These are phyloP conservation scores for Zaprionus davidi DNA, from an alignment of 1,140 invertebrate genomes.

Conservation along the genomic window DNA sequence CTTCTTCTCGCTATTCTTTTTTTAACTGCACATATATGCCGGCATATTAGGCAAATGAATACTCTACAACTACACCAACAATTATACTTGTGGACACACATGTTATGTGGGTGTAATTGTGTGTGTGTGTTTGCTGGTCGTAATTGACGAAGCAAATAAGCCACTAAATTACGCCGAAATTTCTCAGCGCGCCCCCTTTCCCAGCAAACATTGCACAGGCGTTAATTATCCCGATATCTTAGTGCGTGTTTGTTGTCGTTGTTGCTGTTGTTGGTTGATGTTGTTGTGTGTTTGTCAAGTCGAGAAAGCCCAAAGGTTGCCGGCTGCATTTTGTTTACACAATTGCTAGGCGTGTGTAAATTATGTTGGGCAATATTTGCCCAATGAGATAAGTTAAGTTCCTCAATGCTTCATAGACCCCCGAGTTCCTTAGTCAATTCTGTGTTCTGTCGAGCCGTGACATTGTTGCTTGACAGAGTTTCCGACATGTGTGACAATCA, in stretches of 20 bases:
- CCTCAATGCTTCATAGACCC: constrained; percentile 54
- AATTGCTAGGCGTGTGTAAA: constrained; percentile 72
- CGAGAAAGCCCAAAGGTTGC: constrained; percentile 58
- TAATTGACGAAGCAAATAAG: constrained; percentile 57
- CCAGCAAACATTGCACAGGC: constrained; percentile 46
- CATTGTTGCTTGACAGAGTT: constrained; percentile 51
- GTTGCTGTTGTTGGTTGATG: constrained; percentile 12
- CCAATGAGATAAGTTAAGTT: constrained; percentile 54
- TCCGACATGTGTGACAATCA: constrained; percentile 42
- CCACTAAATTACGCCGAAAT: constrained; percentile 80
- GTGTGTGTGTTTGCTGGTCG: neutral
- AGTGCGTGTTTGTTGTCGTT: constrained; percentile 43
- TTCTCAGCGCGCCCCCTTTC: constrained; percentile 37
- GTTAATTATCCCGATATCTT: constrained; percentile 72
- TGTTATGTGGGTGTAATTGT: neutral
- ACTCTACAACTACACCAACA: constrained; percentile 14
- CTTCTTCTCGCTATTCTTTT: constrained; percentile 27
- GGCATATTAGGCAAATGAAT: constrained; percentile 39
- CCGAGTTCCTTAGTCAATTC: constrained; percentile 37
- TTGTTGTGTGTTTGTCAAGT: constrained; percentile 40
- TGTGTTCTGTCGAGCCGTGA: constrained; percentile 44
- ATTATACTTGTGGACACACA: neutral
- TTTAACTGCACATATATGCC: constrained; percentile 54
- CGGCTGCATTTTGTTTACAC: constrained; percentile 77
- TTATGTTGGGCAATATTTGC: constrained; percentile 78